Percentiles rank a stretch among this genome's conserved stretches.
These are phyloP conservation scores for Pipistrellus kuhlii DNA, from an alignment of 2,797 vertebrate genomes.

Conservation along the genomic window DNA sequence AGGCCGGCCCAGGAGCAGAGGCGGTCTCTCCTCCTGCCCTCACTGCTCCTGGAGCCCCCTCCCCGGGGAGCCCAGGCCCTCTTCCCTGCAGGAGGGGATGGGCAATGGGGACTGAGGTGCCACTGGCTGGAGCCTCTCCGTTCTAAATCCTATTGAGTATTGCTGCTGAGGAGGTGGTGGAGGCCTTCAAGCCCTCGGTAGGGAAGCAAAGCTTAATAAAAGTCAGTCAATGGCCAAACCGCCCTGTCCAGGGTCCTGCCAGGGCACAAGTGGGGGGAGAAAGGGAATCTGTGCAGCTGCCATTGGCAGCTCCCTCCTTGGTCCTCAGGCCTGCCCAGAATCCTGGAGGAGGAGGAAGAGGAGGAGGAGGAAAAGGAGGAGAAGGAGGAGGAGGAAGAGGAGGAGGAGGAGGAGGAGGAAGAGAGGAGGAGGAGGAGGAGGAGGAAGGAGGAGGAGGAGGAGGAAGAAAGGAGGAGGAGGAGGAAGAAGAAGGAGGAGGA, in stretches of 20 bases:
- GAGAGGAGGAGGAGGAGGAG: no score
- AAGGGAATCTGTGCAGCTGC: not conserved
- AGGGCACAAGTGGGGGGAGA: not conserved
- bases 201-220: conserved; percentile 70
- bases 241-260: not conserved
- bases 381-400: not conserved
- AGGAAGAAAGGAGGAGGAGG: no score
- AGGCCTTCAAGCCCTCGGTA: not conserved
- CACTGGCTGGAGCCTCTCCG: conserved; percentile 21
- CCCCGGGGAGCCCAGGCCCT: not conserved
- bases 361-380: no score
- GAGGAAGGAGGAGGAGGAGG: not conserved
- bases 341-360: not conserved
- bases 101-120: not conserved
- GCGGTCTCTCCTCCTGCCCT: not conserved
- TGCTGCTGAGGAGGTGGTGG: not conserved
- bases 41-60: no score
- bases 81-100: not conserved
- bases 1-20: not conserved
- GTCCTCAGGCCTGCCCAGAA: not conserved
- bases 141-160: conserved; percentile 59
- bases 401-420: no score
- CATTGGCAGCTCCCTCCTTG: not conserved
- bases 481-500: no score
- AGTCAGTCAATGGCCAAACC: conserved; percentile 62